Evolutionary conservation across 2,797 vertebrate genomes (phyloP), one percentile per base, ranked within the genome.

Genomic region (Alfaro cultratus): DNA sequence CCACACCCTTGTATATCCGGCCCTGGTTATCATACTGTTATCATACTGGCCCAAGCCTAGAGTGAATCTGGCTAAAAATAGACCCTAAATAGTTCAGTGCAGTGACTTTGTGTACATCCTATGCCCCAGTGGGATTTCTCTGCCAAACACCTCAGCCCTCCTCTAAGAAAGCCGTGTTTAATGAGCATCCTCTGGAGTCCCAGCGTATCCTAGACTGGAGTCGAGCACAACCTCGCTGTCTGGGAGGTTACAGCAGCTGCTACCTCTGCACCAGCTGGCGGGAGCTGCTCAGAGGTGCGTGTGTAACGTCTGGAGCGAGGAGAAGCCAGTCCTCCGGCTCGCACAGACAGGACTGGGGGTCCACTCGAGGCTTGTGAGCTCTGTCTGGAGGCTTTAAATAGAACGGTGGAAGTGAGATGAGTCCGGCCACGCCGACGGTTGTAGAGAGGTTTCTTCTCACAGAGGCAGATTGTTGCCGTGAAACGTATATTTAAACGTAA

Each of bases 311-410:
- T 87, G 57, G 74, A 75, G 80, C 31, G 67, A 87, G 73, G 64
- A 34, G 79, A 89, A 86, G 86, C 90, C 83, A 85, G 77, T 47
- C 62, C 77, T 86, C 71, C 26, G 78, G 85, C 81, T 91, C 90
- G 91, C 92, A 93, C 91, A 92, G 85, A 87, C 82, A 80, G 89
- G 88, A 86, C 41, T 46, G 79, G 82, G 34, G 88, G 89, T 89
- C 86, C 87, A 77, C 82, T 88, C 43, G 78, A 81, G 88, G 51
- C 51, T 12, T 1, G 0, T 34, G 80, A 86, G 81, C 89, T 85
- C 89, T 78, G 87, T 90, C 81, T 89, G 82, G 75, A 21, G 62
- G 82, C 92, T 93, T 92, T 94, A 94, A 94, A 95, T 94, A 94
- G 93, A 93, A 87, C 43, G 36, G 51, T 80, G 89, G 86, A 90